A percentile compares a stretch with the other conserved stretches of the same genome.
Evolutionary conservation across 2,113 vertebrate genomes (phyloP).

Genomic region (Narcine bancroftii): DNA sequence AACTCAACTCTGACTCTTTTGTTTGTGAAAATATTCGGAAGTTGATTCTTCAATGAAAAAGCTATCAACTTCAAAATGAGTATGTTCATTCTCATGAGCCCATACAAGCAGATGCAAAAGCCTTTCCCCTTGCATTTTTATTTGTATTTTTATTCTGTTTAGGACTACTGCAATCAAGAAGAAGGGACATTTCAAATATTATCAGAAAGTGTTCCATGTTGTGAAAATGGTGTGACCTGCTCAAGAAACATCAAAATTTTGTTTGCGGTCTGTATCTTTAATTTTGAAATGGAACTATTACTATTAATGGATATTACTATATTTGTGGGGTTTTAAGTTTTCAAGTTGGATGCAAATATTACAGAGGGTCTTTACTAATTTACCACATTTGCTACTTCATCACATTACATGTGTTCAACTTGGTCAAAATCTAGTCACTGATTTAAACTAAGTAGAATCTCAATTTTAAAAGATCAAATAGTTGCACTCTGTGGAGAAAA

Average conservation of each 20-base stretch:
- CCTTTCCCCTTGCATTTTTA: background rate
- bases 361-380: background rate
- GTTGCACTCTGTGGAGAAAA: background rate
- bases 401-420: background rate
- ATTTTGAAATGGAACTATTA: background rate
- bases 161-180: constrained; percentile 63
- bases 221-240: constrained; percentile 68
- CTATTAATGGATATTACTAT: background rate
- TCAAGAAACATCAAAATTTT: constrained; percentile 62
- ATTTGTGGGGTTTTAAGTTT: background rate
- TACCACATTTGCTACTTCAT: background rate
- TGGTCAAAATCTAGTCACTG: background rate
- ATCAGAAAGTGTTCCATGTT: constrained; percentile 70
- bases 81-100: background rate
- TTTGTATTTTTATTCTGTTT: constrained; percentile 34
- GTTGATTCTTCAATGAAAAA: background rate
- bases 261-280: constrained; percentile 50
- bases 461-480: background rate
- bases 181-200: constrained; percentile 58
- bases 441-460: background rate
- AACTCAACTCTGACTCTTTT: background rate
- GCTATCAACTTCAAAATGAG: background rate
- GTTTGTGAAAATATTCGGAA: background rate
- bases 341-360: background rate
- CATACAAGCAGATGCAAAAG: background rate